Percentiles rank a stretch among this genome's conserved stretches.
These are phyloP conservation scores for Peromyscus melanophrys DNA, from an alignment of 2,797 vertebrate species.

Conservation along the genomic window DNA sequence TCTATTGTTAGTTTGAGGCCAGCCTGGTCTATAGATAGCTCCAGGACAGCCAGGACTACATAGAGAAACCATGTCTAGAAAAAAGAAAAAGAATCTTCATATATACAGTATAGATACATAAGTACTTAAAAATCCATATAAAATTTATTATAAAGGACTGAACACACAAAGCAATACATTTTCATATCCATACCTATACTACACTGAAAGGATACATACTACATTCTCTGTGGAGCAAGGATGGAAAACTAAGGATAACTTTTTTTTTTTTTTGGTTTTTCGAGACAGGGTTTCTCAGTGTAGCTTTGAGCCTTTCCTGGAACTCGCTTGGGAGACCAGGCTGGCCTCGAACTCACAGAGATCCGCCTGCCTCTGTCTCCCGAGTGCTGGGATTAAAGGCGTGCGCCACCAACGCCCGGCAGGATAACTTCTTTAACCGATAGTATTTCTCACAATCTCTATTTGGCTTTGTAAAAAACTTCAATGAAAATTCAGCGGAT, in stretches of 20 bases:
- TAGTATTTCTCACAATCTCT: constrained; percentile 35
- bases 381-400: too few relatives aligned
- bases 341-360: too few relatives aligned
- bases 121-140: not conserved
- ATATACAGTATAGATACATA: not conserved
- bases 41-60: not conserved
- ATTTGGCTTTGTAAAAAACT: constrained; percentile 22
- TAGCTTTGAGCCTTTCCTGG: too few relatives aligned
- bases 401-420: too few relatives aligned
- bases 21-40: not conserved
- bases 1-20: not conserved
- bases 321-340: too few relatives aligned
- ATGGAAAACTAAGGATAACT: not conserved
- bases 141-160: not conserved
- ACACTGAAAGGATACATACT: not conserved
- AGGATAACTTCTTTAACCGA: not conserved
- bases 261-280: too few relatives aligned
- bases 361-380: too few relatives aligned
- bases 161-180: not conserved
- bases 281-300: too few relatives aligned
- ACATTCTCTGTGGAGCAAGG: not conserved
- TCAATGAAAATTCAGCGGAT: constrained; percentile 13
- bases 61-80: not conserved
- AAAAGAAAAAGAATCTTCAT: not conserved
- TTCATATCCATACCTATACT: not conserved